A percentile compares a stretch with the other conserved stretches of the same genome.
Evolutionary conservation across 2,888 invertebrate species (phyloP).

Genomic region (Ditylenchus weischeri): DNA sequence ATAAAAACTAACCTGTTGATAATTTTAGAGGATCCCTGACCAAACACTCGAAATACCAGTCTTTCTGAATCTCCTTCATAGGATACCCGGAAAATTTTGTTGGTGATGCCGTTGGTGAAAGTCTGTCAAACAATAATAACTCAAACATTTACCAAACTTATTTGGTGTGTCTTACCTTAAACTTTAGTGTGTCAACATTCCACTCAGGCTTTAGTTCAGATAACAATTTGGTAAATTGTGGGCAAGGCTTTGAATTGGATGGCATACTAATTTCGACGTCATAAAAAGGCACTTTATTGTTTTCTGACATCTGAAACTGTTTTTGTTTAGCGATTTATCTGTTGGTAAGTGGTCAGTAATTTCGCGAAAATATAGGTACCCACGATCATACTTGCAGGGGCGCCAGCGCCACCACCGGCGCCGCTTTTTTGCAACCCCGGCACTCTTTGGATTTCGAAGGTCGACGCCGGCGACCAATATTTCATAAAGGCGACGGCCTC

Average conservation of each 20-base stretch:
- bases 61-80: conserved; percentile 30
- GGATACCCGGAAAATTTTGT: conserved; percentile 48
- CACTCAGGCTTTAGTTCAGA: conserved; percentile 34
- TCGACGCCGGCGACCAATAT: too few species aligned
- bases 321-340: too few species aligned
- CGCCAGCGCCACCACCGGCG: too few species aligned
- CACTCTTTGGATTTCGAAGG: too few species aligned
- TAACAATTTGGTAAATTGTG: conserved; percentile 31
- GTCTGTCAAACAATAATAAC: conserved; percentile 21
- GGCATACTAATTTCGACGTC: conserved; percentile 26
- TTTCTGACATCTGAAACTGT: conserved; percentile 3
- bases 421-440: too few species aligned
- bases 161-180: conserved; percentile 32
- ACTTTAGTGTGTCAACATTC: conserved; percentile 29
- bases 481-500: too few species aligned
- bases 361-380: too few species aligned
- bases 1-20: conserved; percentile 45
- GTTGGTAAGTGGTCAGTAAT: too few species aligned
- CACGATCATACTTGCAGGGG: too few species aligned
- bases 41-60: conserved; percentile 57
- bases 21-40: conserved; percentile 56
- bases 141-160: not conserved
- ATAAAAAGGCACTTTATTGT: conserved; percentile 8
- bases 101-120: conserved; percentile 57
- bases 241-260: conserved; percentile 9